These are phyloP conservation scores for Heteropelma amictum DNA, from an alignment of 2,888 invertebrate species.

Conservation along the genomic window DNA sequence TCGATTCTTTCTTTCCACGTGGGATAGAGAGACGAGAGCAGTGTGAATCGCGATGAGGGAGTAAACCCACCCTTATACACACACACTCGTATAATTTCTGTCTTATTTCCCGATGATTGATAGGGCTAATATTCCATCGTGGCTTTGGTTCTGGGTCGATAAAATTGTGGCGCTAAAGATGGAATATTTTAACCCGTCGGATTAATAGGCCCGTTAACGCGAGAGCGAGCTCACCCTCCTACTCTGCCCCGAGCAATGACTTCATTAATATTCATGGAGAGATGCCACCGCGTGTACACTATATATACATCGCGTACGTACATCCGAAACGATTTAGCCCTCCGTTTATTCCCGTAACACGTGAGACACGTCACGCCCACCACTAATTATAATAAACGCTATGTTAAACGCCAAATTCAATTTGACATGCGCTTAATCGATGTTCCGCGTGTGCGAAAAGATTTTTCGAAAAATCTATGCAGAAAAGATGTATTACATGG, in stretches of 20 bases:
- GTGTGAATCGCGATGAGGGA: constrained; percentile 45
- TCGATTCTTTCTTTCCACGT: constrained; percentile 39
- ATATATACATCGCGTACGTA: not conserved
- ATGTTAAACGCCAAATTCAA: constrained; percentile 38
- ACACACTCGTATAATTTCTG: not conserved
- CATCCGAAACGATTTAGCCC: constrained; percentile 33
- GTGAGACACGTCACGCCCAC: constrained; percentile 37
- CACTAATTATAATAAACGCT: constrained; percentile 50
- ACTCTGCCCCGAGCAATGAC: constrained; percentile 67
- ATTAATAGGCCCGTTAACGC: constrained; percentile 76
- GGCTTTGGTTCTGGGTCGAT: constrained; percentile 59
- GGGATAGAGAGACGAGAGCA: constrained; percentile 27
- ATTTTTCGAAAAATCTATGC: too few species aligned
- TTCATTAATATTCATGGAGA: constrained; percentile 76
- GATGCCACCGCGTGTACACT: constrained; percentile 5
- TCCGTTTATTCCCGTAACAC: constrained; percentile 29
- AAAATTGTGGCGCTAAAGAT: constrained; percentile 71
- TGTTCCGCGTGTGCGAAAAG: not conserved
- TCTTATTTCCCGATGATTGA: constrained; percentile 70
- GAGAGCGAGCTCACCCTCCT: constrained; percentile 24
- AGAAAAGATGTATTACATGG: too few species aligned
- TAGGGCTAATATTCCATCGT: constrained; percentile 73
- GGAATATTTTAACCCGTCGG: constrained; percentile 73
- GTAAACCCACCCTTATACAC: not conserved
- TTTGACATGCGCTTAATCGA: constrained; percentile 1